Evolutionary conservation across 2,113 vertebrate species (phyloP).

Genomic region (Limnothrissa miodon): DNA sequence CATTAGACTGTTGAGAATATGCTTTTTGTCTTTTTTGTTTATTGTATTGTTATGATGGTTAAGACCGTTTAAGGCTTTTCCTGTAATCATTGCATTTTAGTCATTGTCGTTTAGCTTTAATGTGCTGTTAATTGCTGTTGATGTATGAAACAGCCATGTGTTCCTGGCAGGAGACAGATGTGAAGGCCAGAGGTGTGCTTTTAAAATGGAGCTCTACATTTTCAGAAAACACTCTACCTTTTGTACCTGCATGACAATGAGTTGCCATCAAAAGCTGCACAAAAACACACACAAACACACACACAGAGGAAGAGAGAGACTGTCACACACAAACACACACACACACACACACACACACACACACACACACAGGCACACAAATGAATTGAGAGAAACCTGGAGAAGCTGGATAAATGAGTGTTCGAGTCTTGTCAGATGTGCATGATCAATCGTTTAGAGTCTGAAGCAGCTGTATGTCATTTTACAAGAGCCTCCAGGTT

Average conservation of each 20-base stretch:
- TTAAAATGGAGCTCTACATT: constrained; percentile 34
- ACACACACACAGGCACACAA: neutral
- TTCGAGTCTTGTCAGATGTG: constrained; percentile 37
- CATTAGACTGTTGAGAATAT: no score
- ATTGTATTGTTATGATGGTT: neutral
- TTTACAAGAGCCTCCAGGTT: constrained; percentile 31
- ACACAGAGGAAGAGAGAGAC: neutral
- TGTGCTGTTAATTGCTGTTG: constrained; percentile 43
- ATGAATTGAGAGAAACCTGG: neutral
- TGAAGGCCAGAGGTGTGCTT: constrained; percentile 28
- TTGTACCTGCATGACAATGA: constrained; percentile 35
- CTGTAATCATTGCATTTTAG: constrained; percentile 23
- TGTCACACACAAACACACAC: neutral
- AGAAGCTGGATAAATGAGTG: neutral
- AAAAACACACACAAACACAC: neutral
- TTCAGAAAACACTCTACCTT: constrained; percentile 29
- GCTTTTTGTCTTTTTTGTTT: constrained; percentile 29
- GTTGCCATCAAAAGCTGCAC: constrained; percentile 29
- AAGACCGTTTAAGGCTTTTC: constrained; percentile 6
- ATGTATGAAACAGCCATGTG: constrained; percentile 35
- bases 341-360: neutral
- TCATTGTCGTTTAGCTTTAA: constrained; percentile 34
- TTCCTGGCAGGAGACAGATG: constrained; percentile 41
- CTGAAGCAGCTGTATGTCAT: constrained; percentile 13
- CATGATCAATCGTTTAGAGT: constrained; percentile 36